Evolutionary conservation across 2,113 vertebrate species (phyloP).

Genomic region (Talpa occidentalis): DNA sequence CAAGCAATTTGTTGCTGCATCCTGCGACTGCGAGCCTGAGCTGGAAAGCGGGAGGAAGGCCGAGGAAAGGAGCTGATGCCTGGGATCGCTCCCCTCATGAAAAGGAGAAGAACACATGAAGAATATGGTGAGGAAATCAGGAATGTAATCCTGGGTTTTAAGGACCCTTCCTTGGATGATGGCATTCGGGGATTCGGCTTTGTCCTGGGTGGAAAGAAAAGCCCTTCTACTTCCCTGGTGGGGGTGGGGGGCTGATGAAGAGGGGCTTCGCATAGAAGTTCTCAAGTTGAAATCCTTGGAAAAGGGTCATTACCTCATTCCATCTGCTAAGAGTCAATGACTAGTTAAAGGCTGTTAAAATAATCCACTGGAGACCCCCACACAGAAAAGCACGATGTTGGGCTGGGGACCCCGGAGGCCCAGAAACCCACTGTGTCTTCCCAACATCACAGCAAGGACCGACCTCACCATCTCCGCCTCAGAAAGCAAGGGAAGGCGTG

Average conservation of each 20-base stretch:
- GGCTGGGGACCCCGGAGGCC: not conserved
- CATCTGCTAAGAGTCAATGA: slow-evolving; percentile 16
- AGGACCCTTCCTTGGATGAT: not conserved
- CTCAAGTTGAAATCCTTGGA: not conserved
- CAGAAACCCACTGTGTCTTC: not conserved
- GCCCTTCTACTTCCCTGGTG: not conserved
- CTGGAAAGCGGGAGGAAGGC: not conserved
- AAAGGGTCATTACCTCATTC: not conserved
- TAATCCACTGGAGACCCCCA: not conserved
- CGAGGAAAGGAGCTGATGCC: not conserved
- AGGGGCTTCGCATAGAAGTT: not conserved
- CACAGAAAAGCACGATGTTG: not conserved
- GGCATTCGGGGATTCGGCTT: not conserved
- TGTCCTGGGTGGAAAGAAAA: not conserved
- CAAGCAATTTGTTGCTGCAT: not conserved
- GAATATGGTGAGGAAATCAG: not conserved
- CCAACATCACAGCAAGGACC: not conserved
- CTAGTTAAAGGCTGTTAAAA: slow-evolving; percentile 14
- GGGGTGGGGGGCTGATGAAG: not conserved
- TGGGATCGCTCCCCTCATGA: not conserved
- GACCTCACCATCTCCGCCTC: not conserved
- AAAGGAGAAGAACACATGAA: not conserved
- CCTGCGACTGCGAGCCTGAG: not conserved
- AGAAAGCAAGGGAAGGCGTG: not conserved
- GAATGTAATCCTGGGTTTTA: not conserved